Evolutionary conservation across 2,797 vertebrate genomes (phyloP).

Genomic region (Peromyscus aztecus): DNA sequence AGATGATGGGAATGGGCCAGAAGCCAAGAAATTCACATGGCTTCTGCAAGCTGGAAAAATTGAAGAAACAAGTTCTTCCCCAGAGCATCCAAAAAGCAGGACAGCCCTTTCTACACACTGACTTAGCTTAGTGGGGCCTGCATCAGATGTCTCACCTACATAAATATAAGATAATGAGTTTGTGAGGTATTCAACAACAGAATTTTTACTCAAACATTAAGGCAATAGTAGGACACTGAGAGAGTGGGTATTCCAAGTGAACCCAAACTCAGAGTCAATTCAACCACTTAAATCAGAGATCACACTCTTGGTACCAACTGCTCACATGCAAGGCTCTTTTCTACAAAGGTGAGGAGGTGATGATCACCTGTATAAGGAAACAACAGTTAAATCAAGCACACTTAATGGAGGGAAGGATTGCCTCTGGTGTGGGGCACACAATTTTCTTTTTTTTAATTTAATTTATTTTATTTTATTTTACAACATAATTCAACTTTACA

Average conservation of each 20-base stretch:
- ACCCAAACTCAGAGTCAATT: conserved; percentile 28
- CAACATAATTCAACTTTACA: too few species aligned
- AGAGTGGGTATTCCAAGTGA: background rate
- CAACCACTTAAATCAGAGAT: background rate
- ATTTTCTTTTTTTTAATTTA: too few species aligned
- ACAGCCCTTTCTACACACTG: background rate
- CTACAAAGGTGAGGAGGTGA: background rate
- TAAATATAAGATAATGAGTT: background rate
- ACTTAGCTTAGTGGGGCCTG: background rate
- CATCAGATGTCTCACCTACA: background rate
- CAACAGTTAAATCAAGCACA: background rate
- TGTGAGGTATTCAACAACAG: background rate
- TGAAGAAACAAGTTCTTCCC: background rate
- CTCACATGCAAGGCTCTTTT: background rate
- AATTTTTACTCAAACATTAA: background rate
- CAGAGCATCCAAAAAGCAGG: background rate
- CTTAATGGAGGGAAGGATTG: background rate
- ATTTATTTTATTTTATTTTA: too few species aligned
- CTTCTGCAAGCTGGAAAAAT: background rate
- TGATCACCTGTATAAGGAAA: background rate
- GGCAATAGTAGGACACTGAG: background rate
- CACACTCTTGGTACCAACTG: background rate
- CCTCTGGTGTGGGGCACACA: background rate
- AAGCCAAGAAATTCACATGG: background rate
- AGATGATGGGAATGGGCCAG: background rate